Evolutionary conservation across 2,888 invertebrate species (phyloP).

Genomic region (Cabera pusaria): DNA sequence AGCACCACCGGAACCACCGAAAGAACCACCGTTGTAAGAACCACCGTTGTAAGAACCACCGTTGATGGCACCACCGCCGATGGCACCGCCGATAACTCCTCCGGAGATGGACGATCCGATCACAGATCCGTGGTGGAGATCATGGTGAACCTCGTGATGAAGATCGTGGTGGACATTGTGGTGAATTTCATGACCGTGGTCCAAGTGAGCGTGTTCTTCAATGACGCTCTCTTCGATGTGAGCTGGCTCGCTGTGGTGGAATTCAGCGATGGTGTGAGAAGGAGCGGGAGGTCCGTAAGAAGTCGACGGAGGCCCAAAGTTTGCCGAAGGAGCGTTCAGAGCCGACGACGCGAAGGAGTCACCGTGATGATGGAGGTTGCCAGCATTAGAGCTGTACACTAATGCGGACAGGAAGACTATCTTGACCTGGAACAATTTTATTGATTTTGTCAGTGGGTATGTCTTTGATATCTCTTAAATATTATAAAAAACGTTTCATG

Average conservation of each 20-base stretch:
- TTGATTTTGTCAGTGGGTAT: neutral
- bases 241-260: constrained; percentile 16
- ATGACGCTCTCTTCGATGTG: constrained; percentile 34
- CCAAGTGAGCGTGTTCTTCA: constrained; percentile 31
- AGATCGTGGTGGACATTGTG: constrained; percentile 19
- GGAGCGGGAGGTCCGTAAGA: constrained; percentile 51
- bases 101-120: constrained; percentile 10
- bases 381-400: constrained; percentile 61
- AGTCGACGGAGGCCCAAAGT: constrained; percentile 61
- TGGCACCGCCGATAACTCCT: constrained; percentile 13
- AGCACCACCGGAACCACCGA: constrained; percentile 8
- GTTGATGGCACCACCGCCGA: constrained; percentile 9
- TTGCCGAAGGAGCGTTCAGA: constrained; percentile 61
- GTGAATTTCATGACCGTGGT: too few relatives aligned
- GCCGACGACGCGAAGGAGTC: constrained; percentile 67
- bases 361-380: constrained; percentile 49
- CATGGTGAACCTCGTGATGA: constrained; percentile 1
- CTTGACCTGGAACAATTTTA: constrained; percentile 65
- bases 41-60: constrained; percentile 17
- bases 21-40: constrained; percentile 14
- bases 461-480: too few relatives aligned
- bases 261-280: constrained; percentile 24
- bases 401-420: constrained; percentile 61
- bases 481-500: too few relatives aligned
- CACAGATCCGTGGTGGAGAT: constrained; percentile 7